phyloP scores from a whole-genome alignment of 2,888 invertebrate genomes.

The Drosophila peninsularis region DNA sequence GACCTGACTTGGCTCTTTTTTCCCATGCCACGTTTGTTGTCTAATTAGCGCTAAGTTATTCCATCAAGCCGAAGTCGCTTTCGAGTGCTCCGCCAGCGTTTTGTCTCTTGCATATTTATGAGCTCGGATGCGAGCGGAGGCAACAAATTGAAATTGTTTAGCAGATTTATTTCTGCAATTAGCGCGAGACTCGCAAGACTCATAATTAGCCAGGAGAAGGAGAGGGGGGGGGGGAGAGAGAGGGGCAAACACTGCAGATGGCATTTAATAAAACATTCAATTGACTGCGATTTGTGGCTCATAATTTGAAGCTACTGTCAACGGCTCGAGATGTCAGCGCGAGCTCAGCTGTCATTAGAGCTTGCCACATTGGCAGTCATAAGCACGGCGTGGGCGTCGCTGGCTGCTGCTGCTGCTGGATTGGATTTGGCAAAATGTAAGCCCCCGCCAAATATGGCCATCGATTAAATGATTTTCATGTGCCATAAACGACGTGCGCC shows the following conservation, averaged over 20 bases:
- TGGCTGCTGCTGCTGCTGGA: constrained; percentile 16
- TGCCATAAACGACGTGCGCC: constrained; percentile 80
- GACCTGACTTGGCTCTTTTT: constrained; percentile 10
- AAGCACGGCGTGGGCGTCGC: constrained; percentile 47
- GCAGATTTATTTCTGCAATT: constrained; percentile 75
- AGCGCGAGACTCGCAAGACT: constrained; percentile 49
- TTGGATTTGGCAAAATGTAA: constrained; percentile 52
- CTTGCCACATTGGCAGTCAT: constrained; percentile 35
- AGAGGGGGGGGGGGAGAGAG: background rate
- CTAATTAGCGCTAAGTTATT: constrained; percentile 49
- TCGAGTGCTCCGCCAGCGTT: constrained; percentile 20
- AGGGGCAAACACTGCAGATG: constrained; percentile 1
- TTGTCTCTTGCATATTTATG: constrained; percentile 72
- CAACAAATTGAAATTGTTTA: constrained; percentile 76
- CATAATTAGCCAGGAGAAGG: constrained; percentile 44
- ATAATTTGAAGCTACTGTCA: constrained; percentile 71
- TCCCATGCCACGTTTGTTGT: constrained; percentile 47
- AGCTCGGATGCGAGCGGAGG: constrained; percentile 26
- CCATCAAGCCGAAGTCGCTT: constrained; percentile 16
- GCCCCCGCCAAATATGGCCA: constrained; percentile 73
- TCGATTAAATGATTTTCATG: constrained; percentile 80
- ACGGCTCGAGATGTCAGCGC: constrained; percentile 44
- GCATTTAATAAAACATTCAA: constrained; percentile 66
- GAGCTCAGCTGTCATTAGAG: constrained; percentile 60
- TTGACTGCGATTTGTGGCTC: constrained; percentile 66